Evolutionary conservation across 1,140 invertebrate genomes (phyloP).

Genomic region (Periplaneta americana): DNA sequence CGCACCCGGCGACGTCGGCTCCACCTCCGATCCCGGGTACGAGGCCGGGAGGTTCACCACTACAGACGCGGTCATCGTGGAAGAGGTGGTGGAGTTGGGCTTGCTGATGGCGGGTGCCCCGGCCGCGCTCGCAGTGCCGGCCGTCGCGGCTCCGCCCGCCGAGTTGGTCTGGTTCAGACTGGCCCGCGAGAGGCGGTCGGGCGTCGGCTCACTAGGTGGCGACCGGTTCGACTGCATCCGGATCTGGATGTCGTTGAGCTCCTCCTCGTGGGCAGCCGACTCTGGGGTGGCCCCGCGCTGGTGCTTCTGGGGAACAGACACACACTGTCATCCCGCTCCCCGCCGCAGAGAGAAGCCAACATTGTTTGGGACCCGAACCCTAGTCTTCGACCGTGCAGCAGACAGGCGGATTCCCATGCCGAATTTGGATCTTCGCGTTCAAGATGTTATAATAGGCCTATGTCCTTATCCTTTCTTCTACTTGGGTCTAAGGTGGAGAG

Average conservation of each 20-base stretch:
- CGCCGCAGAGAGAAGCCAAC: too few species aligned
- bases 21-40: conserved; percentile 32
- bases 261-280: conserved; percentile 35
- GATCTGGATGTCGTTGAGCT: conserved; percentile 45
- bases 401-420: too few species aligned
- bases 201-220: conserved; percentile 24
- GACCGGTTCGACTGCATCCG: conserved; percentile 27
- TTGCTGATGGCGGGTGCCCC: conserved; percentile 28
- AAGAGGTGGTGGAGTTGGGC: conserved; percentile 33
- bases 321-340: too few species aligned
- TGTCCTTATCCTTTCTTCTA: too few species aligned
- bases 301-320: conserved; percentile 29
- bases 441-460: too few species aligned
- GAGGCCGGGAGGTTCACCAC: conserved; percentile 33
- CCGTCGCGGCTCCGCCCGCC: conserved; percentile 11
- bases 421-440: too few species aligned
- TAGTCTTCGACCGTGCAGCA: too few species aligned
- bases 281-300: conserved; percentile 31
- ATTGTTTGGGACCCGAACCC: too few species aligned
- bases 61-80: conserved; percentile 33
- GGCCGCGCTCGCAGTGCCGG: conserved; percentile 17
- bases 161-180: conserved; percentile 24
- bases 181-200: conserved; percentile 26
- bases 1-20: conserved; percentile 26
- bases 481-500: too few species aligned